Evolutionary conservation across 2,113 vertebrate species (phyloP), one percentile per base, ranked within the genome.

Genomic region (Myodes glareolus): DNA sequence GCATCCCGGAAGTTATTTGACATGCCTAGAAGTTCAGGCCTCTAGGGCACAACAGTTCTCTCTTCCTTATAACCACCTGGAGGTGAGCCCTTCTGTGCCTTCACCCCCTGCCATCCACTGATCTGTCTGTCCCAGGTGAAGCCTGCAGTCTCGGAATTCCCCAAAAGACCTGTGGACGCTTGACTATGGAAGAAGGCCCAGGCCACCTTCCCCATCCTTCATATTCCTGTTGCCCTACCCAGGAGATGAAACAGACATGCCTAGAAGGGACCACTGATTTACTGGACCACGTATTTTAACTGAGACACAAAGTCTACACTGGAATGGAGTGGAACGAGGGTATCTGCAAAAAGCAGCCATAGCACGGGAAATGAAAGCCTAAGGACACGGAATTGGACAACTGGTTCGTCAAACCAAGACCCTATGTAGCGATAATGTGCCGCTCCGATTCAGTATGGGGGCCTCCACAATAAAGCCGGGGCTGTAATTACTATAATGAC

Each of bases 401-500:
- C 95, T 77, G 88, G 92, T 95, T 98, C 96, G 81, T 97, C 98
- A 98, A 97, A 97, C 76, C 2, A 1, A 97, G 97, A 95, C 33
- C 0, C 97, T 97, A 11, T 7, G 90, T 73, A 89, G 96, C 77
- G 89, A 94, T 97, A 98, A 97, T 92, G 94, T 47, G 97, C 97
- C 80, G 94, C 96, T 95, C 95, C 98, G 98, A 92, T 98, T 97
- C 92, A 77, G 95, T 58, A 65, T 97, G 96, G 92, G 67, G 90
- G 96, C 98, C 98, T 97, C 97, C 19, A 98, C 98, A 98, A 98
- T 97, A 98, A 97, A 98, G 98, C 94, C 36, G 47, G 97, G 92
- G 65, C 97, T 98, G 97, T 98, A 98, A 99, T 99, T 98, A 98
- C 96, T 97, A 70, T 98, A 98, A 99, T 98, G 98, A 98, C 98